Evolutionary conservation across 1,140 invertebrate genomes (phyloP).

Genomic region (Nasonia giraulti): DNA sequence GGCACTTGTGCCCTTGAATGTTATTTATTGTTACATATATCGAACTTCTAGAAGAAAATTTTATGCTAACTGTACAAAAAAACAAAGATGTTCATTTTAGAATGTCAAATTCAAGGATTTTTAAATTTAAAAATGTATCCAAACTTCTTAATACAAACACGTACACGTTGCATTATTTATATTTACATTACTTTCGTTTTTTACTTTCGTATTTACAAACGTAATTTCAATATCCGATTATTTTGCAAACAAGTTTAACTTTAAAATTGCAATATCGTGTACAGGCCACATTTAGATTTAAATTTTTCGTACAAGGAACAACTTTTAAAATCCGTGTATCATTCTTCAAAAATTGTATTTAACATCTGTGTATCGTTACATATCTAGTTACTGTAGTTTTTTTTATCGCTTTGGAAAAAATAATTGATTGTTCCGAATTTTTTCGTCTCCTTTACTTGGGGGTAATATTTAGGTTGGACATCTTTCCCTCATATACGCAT

Average conservation of each 20-base stretch:
- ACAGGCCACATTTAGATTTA: not conserved
- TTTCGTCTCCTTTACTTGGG: not conserved
- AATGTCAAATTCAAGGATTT: slow-evolving; percentile 40
- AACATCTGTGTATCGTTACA: slow-evolving; percentile 30
- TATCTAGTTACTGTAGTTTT: slow-evolving; percentile 25
- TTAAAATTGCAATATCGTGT: slow-evolving; percentile 13
- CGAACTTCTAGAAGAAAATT: slow-evolving; percentile 41
- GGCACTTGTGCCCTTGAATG: slow-evolving; percentile 46
- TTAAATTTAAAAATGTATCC: not conserved
- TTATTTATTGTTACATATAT: slow-evolving; percentile 47
- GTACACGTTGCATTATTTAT: not conserved
- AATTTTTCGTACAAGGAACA: not conserved
- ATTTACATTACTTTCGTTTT: not conserved
- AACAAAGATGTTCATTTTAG: slow-evolving; percentile 38
- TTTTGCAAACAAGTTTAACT: not conserved
- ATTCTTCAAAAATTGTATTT: slow-evolving; percentile 40
- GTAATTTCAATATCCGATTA: not conserved
- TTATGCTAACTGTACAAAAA: slow-evolving; percentile 49
- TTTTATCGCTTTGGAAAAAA: slow-evolving; percentile 43
- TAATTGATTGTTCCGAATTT: slow-evolving; percentile 29
- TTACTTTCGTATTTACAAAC: slow-evolving; percentile 9
- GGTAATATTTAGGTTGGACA: slow-evolving; percentile 7
- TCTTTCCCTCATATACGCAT: not conserved
- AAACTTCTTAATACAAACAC: not conserved
- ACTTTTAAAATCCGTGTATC: slow-evolving; percentile 43